phyloP scores from a whole-genome alignment of 2,888 invertebrate genomes.

The Lycia hirtaria region DNA sequence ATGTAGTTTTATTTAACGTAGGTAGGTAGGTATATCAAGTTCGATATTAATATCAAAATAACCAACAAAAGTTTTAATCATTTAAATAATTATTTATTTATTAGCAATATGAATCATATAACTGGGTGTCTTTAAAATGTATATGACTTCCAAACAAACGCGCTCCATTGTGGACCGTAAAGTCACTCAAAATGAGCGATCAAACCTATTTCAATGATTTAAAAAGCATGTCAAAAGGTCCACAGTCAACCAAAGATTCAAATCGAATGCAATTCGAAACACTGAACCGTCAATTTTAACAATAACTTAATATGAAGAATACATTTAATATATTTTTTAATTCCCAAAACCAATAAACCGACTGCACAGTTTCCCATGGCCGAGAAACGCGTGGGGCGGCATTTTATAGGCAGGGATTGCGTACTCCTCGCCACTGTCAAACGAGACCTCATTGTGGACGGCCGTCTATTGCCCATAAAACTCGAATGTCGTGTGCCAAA shows the following conservation, averaged over 20 bases:
- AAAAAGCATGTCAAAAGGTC: neutral
- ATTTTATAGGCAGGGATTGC: constrained; percentile 79
- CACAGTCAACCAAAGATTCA: neutral
- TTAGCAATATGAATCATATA: no score
- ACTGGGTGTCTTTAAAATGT: no score
- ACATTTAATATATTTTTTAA: constrained; percentile 40
- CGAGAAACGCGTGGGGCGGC: constrained; percentile 79
- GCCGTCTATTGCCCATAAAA: constrained; percentile 62
- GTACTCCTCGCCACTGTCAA: constrained; percentile 77
- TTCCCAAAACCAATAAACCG: constrained; percentile 49
- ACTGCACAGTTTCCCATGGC: constrained; percentile 66
- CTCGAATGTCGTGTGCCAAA: constrained; percentile 69
- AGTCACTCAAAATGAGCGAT: neutral
- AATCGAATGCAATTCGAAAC: constrained; percentile 13
- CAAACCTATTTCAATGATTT: neutral
- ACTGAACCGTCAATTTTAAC: neutral
- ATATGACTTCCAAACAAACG: no score
- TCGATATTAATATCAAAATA: no score
- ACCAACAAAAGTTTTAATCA: no score
- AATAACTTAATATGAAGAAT: constrained; percentile 21
- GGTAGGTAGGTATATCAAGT: no score
- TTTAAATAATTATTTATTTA: no score
- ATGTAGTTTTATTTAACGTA: no score
- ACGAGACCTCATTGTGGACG: constrained; percentile 78
- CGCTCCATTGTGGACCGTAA: no score